phyloP scores from a whole-genome alignment of 2,888 invertebrate species.

The Abscondita cerata region DNA sequence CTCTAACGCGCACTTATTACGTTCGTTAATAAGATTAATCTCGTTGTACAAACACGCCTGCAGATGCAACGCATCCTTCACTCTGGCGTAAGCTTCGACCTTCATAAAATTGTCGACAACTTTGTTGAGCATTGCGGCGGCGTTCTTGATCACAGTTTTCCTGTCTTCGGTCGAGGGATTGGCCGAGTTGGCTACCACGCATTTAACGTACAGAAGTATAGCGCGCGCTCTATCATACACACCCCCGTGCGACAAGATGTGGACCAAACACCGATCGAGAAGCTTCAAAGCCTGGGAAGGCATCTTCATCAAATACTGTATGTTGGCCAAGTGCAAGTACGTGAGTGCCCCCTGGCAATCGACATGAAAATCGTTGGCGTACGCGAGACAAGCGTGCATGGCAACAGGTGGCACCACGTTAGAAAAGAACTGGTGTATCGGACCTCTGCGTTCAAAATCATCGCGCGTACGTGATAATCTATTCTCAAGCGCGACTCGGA shows the following conservation, averaged over 20 bases:
- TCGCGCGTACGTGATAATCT: constrained; percentile 68
- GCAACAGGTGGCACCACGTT: constrained; percentile 65
- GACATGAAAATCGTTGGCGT: constrained; percentile 77
- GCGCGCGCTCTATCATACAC: constrained; percentile 81
- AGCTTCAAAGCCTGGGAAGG: constrained; percentile 77
- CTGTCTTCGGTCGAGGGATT: constrained; percentile 59
- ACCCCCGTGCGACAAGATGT: constrained; percentile 81
- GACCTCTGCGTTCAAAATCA: constrained; percentile 73
- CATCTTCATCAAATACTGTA: constrained; percentile 77
- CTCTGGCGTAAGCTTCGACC: constrained; percentile 77
- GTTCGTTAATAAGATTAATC: constrained; percentile 71
- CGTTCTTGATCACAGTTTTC: constrained; percentile 62
- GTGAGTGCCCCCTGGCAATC: constrained; percentile 78
- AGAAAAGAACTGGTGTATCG: constrained; percentile 63
- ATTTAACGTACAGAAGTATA: constrained; percentile 78
- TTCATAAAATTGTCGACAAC: constrained; percentile 75
- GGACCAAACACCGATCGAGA: constrained; percentile 66
- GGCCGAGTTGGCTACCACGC: constrained; percentile 73
- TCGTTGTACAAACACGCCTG: constrained; percentile 79
- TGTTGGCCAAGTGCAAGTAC: constrained; percentile 80
- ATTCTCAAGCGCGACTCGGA: constrained; percentile 63
- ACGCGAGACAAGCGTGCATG: constrained; percentile 74
- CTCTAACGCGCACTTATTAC: constrained; percentile 84
- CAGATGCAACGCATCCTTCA: constrained; percentile 75
- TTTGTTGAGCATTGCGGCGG: constrained; percentile 68